Conservation (phyloP, 2,113 vertebrate genomes). For the Origma solitaria region DNA sequence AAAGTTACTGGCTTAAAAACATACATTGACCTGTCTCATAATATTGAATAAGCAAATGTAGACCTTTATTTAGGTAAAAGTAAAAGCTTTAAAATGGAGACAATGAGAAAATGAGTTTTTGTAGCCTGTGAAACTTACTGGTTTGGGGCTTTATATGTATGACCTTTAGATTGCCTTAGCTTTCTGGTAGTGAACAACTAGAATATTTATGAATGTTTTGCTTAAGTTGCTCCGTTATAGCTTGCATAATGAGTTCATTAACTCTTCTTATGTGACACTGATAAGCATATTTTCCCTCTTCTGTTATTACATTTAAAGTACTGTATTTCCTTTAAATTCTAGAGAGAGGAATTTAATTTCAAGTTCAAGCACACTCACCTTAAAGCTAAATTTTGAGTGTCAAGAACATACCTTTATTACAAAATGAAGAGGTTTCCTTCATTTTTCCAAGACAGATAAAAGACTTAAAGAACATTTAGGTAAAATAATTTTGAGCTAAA, state of each 20-base stretch:
- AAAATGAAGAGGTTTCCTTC: neutral
- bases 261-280: slow-evolving; percentile 28
- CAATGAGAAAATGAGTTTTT: neutral
- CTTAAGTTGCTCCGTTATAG: neutral
- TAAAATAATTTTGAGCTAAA: neutral
- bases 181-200: slow-evolving; percentile 7
- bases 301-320: neutral
- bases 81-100: neutral
- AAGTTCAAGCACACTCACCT: neutral
- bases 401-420: neutral
- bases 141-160: neutral
- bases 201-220: slow-evolving; percentile 45
- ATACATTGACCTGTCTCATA: neutral
- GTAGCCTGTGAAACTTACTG: neutral
- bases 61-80: neutral
- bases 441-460: neutral
- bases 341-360: neutral
- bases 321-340: neutral
- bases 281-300: slow-evolving; percentile 2
- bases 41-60: neutral
- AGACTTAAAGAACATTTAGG: neutral
- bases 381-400: neutral
- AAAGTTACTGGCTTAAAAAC: neutral
- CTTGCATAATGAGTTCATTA: slow-evolving; percentile 1
- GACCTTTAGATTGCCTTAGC: neutral